Percentiles rank a stretch among this genome's conserved stretches.
Evolutionary conservation across 1,140 invertebrate genomes (phyloP).

Genomic region (Heliconius nattereri): DNA sequence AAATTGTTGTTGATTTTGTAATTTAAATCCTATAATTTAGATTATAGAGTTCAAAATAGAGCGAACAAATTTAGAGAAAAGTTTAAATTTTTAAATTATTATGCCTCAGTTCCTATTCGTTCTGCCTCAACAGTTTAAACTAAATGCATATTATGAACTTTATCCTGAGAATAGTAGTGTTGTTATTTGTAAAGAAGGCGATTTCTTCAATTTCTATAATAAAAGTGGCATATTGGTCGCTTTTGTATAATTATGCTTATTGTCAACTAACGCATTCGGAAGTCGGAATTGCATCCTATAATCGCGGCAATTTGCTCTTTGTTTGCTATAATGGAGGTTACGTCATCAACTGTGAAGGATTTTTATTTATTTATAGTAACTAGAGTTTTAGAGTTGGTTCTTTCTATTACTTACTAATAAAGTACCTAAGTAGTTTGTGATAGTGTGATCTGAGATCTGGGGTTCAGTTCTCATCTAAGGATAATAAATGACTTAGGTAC

Average conservation of each 20-base stretch:
- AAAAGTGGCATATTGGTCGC: slow-evolving; percentile 51
- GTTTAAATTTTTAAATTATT: slow-evolving; percentile 34
- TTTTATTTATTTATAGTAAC: neutral
- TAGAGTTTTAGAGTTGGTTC: neutral
- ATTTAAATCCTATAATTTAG: neutral
- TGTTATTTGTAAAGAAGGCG: neutral
- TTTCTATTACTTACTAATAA: too few species aligned
- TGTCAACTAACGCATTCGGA: slow-evolving; percentile 44
- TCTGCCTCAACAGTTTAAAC: slow-evolving; percentile 25
- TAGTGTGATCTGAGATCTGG: too few species aligned
- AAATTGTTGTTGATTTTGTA: neutral
- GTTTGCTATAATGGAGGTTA: slow-evolving; percentile 34
- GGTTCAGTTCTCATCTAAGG: too few species aligned
- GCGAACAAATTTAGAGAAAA: slow-evolving; percentile 7
- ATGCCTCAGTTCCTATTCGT: slow-evolving; percentile 28
- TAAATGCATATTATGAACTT: slow-evolving; percentile 11
- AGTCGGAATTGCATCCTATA: slow-evolving; percentile 39
- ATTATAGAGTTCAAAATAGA: slow-evolving; percentile 19
- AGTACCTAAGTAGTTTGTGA: too few species aligned
- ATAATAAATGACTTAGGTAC: too few species aligned
- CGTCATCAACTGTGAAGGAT: neutral
- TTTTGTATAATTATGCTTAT: slow-evolving; percentile 50
- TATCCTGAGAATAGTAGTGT: neutral
- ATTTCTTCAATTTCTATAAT: slow-evolving; percentile 30
- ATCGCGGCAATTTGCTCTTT: slow-evolving; percentile 39